Base-by-base conservation (phyloP, 2,113 vertebrate genomes). In the Ctenomys sociabilis region DNA sequence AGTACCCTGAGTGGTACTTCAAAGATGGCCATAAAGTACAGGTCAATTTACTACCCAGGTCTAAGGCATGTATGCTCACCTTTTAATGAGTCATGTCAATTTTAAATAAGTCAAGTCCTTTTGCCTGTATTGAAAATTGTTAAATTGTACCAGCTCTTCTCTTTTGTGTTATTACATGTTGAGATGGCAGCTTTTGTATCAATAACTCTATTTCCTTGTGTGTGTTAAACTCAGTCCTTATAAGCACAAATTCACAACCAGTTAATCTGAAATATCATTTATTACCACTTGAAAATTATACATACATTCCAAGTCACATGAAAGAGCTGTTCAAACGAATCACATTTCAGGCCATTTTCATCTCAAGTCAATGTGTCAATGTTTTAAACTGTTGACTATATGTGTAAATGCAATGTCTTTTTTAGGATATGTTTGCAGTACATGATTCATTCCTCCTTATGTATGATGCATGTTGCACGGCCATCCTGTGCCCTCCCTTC, bases 401-500 rank as follows among this genome's bases (percentile, higher is more conserved):
- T 28, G 43, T 26, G 40, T 28, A 77, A 77, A 30, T 28, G 40
- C 13, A 28, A 28, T 26, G 10, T 73, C 40, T 28, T 26, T 73
- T 28, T 43, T 10, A 13, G 21, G 37, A 40, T 9, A 43, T 21
- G 9, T 73, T 73, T 24, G 22, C 3, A 40, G 35, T 43, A 8
- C 37, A 40, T 73, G 24, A 40, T 40, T 12, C 22, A 26, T 12
- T 3, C 37, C 40, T 24, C 37, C 0, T 24, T 37, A 12, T 21
- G 21, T 22, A 26, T 2, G 3, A 22, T 73, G 11, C 22, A 12
- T 2, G 12, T 1, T 1, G 9, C 72, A 8, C 26, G 21, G 9
- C 4, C 17, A 73, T 24, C 21, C 37, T 73, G 8, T 35, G 21
- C 9, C 70, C 21, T 40, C n/a, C 21, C 37, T 5, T 2, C 70